These are phyloP conservation scores for Leptodactylus fallax DNA, from an alignment of 2,797 vertebrate species.

Conservation along the genomic window DNA sequence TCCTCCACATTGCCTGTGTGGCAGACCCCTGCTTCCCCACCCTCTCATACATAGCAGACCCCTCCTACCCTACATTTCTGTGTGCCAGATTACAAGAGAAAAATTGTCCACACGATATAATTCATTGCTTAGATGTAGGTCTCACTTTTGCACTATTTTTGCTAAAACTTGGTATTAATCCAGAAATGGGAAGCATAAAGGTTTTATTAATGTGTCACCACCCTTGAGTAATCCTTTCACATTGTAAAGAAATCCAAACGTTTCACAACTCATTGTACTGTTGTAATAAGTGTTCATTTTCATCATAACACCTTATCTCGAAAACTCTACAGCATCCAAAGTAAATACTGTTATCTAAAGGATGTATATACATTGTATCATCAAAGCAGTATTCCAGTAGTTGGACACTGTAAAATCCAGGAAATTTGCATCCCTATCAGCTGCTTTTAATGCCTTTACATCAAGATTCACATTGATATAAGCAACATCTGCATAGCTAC, in stretches of 20 bases:
- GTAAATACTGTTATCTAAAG: slow-evolving; percentile 22
- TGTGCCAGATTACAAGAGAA: too few species aligned
- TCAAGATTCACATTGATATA: background rate
- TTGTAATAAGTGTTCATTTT: background rate
- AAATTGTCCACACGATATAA: too few species aligned
- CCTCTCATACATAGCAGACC: too few species aligned
- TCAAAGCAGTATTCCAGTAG: background rate
- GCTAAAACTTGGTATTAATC: too few species aligned
- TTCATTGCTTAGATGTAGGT: too few species aligned
- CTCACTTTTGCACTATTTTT: too few species aligned
- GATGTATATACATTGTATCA: background rate
- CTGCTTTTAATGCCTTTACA: background rate
- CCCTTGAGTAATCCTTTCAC: background rate
- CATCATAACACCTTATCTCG: background rate
- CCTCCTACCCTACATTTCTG: too few species aligned
- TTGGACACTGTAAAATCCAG: background rate
- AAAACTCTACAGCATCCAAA: background rate
- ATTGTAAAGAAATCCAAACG: background rate
- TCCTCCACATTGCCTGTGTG: too few species aligned
- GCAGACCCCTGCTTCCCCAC: too few species aligned
- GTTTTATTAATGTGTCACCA: background rate
- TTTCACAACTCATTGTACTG: background rate
- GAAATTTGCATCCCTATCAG: slow-evolving; percentile 7
- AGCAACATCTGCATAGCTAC: background rate
- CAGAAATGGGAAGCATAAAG: background rate